phyloP scores from a whole-genome alignment of 1,140 invertebrate genomes.

The Cylas formicarius region DNA sequence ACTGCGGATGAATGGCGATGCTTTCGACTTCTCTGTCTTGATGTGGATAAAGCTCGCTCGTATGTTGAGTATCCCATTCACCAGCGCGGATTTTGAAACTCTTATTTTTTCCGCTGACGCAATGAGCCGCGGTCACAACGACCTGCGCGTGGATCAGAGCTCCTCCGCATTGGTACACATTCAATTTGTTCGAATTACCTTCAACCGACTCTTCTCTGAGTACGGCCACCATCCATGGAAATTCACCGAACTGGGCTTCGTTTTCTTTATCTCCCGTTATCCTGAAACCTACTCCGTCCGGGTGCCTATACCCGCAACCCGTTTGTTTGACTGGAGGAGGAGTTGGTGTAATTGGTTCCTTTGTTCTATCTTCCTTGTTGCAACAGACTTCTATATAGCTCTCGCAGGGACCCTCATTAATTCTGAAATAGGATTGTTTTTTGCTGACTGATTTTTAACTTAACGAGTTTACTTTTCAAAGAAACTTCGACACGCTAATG shows the following conservation, averaged over 20 bases:
- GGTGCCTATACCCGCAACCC: constrained; percentile 54
- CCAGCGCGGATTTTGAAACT: constrained; percentile 57
- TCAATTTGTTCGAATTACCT: constrained; percentile 46
- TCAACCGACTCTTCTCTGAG: constrained; percentile 53
- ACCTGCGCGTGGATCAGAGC: constrained; percentile 64
- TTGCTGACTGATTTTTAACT: too few relatives aligned
- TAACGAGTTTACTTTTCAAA: too few relatives aligned
- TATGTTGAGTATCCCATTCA: constrained; percentile 76
- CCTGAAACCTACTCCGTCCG: constrained; percentile 58
- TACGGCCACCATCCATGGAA: constrained; percentile 79
- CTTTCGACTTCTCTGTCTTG: constrained; percentile 59
- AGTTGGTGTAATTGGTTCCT: constrained; percentile 31
- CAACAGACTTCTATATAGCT: constrained; percentile 63
- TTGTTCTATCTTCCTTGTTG: constrained; percentile 35
- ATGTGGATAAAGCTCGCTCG: constrained; percentile 60
- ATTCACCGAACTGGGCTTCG: constrained; percentile 64
- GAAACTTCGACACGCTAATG: too few relatives aligned
- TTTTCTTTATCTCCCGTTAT: constrained; percentile 55
- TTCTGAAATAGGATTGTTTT: too few relatives aligned
- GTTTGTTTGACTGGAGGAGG: constrained; percentile 24
- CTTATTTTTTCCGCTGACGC: constrained; percentile 41
- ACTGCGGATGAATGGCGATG: constrained; percentile 43
- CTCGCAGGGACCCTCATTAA: constrained; percentile 49
- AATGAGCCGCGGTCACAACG: constrained; percentile 67
- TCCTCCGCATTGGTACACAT: constrained; percentile 68